Evolutionary conservation across 2,797 vertebrate species (phyloP), one percentile per base, ranked within the genome.

Genomic region (Trachops cirrhosus): DNA sequence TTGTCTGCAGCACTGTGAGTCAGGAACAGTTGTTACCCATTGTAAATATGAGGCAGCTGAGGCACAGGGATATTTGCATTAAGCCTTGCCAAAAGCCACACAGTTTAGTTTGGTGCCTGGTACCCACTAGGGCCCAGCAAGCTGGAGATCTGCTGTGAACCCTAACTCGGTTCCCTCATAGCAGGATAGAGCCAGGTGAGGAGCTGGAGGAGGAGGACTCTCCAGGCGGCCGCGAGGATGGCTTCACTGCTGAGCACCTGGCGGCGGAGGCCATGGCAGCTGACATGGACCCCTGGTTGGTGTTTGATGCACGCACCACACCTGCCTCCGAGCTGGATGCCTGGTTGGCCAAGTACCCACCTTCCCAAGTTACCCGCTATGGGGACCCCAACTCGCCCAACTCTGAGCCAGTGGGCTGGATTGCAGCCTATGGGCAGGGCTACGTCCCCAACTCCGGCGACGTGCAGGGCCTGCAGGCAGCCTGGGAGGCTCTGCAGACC

Each of bases 261-360:
- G 99, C 99, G 0, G 99, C 99, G 0, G 99, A 99, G 96, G 98
- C 99, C 78, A 98, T 99, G 99, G 99, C 99, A 0, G 99, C 99
- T 0, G 99, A 99, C 98, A 99, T 99, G 99, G 99, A 99, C 94
- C 99, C 99, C 48, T 99, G 99, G 99, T 99, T 99, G 50, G 97
- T 98, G 57, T 99, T 99, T 26, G 99, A 99, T 68, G 98, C 98
- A 1, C 98, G 99, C 5, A 98, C 95, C 85, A 99, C 98, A 0
- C 99, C 99, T 68, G 98, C 98, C 9, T 98, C 99, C 0, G 99
- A 99, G 97, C 99, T 99, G 52, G 98, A 99, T 14, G 96, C 97
- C 94, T 99, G 99, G 99, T 97, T 99, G 95, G 98, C 99, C 97
- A 99, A 98, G 80, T 99, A 99, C 98, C 98, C 98, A 39, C 99